Evolutionary conservation across 2,797 vertebrate genomes (phyloP).

Genomic region (Lepidocolaptes lacrymiger): DNA sequence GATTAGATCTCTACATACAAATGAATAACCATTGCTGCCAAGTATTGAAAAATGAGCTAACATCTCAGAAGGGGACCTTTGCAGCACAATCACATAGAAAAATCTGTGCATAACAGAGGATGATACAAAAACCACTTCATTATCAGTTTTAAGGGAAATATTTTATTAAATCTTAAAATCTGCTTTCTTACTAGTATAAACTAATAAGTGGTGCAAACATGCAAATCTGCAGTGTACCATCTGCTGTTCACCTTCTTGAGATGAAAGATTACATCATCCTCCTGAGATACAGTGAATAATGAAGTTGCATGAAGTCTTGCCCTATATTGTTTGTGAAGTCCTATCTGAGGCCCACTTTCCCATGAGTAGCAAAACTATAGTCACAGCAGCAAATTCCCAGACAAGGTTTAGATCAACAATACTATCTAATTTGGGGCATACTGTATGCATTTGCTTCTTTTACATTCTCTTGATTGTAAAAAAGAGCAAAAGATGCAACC

Average conservation of each 20-base stretch:
- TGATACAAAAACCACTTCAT: neutral
- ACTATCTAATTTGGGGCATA: neutral
- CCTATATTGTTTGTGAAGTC: neutral
- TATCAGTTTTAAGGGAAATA: conserved; percentile 2
- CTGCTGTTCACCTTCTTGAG: neutral
- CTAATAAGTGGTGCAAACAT: neutral
- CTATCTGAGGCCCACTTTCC: neutral
- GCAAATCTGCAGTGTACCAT: conserved; percentile 17
- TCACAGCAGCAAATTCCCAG: neutral
- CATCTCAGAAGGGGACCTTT: neutral
- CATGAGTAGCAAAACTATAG: neutral
- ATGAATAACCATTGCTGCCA: neutral
- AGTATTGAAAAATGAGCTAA: neutral
- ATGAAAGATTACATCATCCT: neutral
- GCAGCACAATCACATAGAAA: neutral
- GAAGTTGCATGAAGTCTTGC: neutral
- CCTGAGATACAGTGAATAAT: neutral
- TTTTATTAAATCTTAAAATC: neutral
- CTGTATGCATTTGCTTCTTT: neutral
- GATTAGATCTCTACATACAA: neutral
- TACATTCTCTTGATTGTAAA: neutral
- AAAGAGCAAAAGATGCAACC: neutral
- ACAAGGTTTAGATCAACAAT: neutral
- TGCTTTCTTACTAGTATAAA: conserved; percentile 4
- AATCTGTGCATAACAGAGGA: neutral